A percentile compares a stretch with the other conserved stretches of the same genome.
Conservation (phyloP, 1,140 invertebrate genomes). For the Drosophila gunungcola region DNA sequence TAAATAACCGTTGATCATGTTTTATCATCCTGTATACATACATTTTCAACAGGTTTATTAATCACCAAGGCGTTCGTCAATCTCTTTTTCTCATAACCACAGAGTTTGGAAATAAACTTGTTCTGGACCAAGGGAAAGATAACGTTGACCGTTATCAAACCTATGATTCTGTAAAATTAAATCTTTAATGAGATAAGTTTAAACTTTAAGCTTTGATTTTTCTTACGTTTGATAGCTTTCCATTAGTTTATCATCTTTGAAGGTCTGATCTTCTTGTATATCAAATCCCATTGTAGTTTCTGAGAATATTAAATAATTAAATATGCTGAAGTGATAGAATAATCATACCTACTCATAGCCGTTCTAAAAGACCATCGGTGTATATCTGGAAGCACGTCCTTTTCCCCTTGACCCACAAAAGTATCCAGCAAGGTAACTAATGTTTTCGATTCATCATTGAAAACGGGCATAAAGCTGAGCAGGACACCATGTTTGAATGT, state of each 20-base stretch:
- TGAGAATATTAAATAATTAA: background rate
- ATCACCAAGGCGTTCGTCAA: background rate
- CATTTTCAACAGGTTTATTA: too few species aligned
- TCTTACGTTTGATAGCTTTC: conserved; percentile 38
- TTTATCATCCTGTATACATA: background rate
- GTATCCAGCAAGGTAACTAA: conserved; percentile 38
- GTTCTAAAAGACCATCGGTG: conserved; percentile 45
- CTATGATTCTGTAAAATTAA: background rate
- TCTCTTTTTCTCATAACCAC: conserved; percentile 2
- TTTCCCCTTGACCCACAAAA: conserved; percentile 14
- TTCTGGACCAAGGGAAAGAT: background rate
- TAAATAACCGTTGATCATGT: background rate
- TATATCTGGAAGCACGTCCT: conserved; percentile 34
- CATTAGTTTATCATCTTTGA: background rate
- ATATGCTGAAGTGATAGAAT: too few species aligned
- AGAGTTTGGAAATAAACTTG: background rate
- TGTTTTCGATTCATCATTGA: conserved; percentile 46
- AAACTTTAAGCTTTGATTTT: too few species aligned
- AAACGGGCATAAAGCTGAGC: conserved; percentile 59
- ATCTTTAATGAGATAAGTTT: too few species aligned
- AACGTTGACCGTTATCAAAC: background rate
- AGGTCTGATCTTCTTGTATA: conserved; percentile 8
- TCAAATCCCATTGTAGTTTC: conserved; percentile 63
- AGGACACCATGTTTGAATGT: conserved; percentile 56
- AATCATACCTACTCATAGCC: conserved; percentile 45